These are phyloP conservation scores for Nyctereutes procyonoides DNA, from an alignment of 2,113 vertebrate species.

Conservation along the genomic window DNA sequence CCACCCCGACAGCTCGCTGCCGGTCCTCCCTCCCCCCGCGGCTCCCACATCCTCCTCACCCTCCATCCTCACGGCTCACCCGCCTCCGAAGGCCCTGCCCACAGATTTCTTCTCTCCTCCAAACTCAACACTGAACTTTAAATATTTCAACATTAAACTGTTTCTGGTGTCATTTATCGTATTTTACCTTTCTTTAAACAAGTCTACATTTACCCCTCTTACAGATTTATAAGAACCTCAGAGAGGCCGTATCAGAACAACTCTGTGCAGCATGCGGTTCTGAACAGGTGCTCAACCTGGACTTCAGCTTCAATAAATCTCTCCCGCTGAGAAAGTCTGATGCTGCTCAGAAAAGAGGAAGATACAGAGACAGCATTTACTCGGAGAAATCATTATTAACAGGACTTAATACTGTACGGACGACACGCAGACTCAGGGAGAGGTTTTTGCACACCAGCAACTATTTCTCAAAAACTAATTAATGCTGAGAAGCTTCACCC, in stretches of 20 bases:
- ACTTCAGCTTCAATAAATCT: not conserved
- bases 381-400: not conserved
- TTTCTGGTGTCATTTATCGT: not conserved
- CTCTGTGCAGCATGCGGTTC: not conserved
- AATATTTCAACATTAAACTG: constrained; percentile 16
- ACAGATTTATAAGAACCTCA: not conserved
- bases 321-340: not conserved
- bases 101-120: not conserved
- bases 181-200: constrained; percentile 36
- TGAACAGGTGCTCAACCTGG: not conserved
- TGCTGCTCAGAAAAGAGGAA: not conserved
- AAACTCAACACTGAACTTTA: not conserved
- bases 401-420: not conserved
- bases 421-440: not conserved
- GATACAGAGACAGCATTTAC: not conserved
- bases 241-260: not conserved
- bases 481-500: not conserved
- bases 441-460: not conserved
- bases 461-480: not conserved
- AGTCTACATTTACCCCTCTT: not conserved
- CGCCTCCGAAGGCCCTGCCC: not conserved
- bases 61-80: not conserved
- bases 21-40: no score
- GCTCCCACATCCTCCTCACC: not conserved
- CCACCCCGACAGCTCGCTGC: no score